These are phyloP conservation scores for Leptodactylus fuscus DNA, from an alignment of 2,113 vertebrate genomes.

Conservation along the genomic window DNA sequence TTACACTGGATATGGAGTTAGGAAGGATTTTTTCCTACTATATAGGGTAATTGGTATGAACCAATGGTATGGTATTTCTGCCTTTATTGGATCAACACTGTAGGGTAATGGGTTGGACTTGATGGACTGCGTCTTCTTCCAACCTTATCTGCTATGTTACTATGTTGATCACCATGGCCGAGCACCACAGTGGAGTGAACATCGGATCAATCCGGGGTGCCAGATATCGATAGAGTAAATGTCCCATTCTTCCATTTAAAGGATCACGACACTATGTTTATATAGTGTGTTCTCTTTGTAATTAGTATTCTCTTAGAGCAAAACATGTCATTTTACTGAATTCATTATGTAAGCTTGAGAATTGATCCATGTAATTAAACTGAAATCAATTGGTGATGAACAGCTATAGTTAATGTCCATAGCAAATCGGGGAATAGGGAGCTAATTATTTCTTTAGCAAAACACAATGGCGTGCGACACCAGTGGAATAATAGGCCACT, in stretches of 20 bases:
- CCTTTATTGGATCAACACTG: too few relatives aligned
- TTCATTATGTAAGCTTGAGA: constrained; percentile 43
- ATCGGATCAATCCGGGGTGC: too few relatives aligned
- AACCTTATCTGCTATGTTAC: too few relatives aligned
- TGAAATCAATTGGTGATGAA: constrained; percentile 42
- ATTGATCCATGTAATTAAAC: constrained; percentile 54
- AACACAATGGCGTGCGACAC: constrained; percentile 20
- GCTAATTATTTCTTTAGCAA: constrained; percentile 42
- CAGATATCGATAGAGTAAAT: too few relatives aligned
- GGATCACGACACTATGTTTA: background rate
- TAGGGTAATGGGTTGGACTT: too few relatives aligned
- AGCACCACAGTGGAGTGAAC: too few relatives aligned
- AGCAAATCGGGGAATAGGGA: constrained; percentile 38
- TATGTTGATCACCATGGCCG: too few relatives aligned
- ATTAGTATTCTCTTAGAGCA: constrained; percentile 5
- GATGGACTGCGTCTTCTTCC: too few relatives aligned
- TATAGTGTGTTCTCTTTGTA: background rate
- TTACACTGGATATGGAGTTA: too few relatives aligned
- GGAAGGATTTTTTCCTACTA: too few relatives aligned
- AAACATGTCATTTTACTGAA: constrained; percentile 33
- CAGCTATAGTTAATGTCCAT: constrained; percentile 44
- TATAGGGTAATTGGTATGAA: too few relatives aligned
- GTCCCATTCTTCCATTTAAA: background rate
- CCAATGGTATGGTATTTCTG: too few relatives aligned
- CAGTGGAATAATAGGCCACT: background rate